Evolutionary conservation across 2,797 vertebrate genomes (phyloP), one percentile per base, ranked within the genome.

Genomic region (Tapera naevia): DNA sequence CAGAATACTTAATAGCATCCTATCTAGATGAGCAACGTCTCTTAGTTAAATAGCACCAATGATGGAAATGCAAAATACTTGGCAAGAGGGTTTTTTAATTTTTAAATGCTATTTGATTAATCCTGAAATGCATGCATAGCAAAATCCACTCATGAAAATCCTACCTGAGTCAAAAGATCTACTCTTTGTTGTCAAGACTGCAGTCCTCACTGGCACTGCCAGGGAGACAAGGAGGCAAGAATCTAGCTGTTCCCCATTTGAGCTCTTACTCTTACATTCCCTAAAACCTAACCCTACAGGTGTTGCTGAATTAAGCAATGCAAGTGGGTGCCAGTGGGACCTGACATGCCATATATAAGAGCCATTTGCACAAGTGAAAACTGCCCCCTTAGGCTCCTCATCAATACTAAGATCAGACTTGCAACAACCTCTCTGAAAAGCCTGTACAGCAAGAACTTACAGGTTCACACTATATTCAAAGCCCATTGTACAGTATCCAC

Each of bases 11-110:
- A 93, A 93, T 76, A 41, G 67, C 74, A 80, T 92, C 79, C 91
- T 94, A 95, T 91, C 95, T 83, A 65, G 88, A 96, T 69, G 58
- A 94, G 72, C 89, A 94, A 89, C 84, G 89, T 82, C 86, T 95
- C 89, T 67, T 41, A 88, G 89, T 80, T 80, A 87, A 93, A 92
- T 71, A 85, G 39, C 32, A 74, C 0, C 1, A 88, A 95, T 91
- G 86, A 88, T 33, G 48, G 57, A 93, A 93, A 93, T 57, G 75
- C 61, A 92, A 95, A 94, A 89, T 60, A 88, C 76, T 86, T 84
- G 19, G 56, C 54, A 57, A 89, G 80, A 88, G 13, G 10, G 25
- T 86, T 71, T 69, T 71, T 58, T 2, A 32, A 91, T 79, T 94
- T 94, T 88, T 80, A 64, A 91, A 73, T 56, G 70, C 41, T 81